Evolutionary conservation across 1,140 invertebrate species (phyloP).

Genomic region (Pseudomyrmex dendroicus): DNA sequence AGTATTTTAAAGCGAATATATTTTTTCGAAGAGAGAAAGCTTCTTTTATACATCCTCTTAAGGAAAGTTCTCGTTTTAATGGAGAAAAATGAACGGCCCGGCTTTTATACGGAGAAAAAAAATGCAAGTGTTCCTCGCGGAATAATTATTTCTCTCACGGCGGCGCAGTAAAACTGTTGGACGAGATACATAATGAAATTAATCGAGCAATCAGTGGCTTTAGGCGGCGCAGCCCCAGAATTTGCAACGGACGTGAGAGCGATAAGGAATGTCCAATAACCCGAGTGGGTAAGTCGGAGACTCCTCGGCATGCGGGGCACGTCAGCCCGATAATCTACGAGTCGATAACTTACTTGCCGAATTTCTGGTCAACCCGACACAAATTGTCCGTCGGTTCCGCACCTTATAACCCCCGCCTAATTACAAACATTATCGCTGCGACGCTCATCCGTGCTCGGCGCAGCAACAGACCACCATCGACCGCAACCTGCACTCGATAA

Average conservation of each 20-base stretch:
- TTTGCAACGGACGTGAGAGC: constrained; percentile 72
- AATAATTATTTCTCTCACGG: constrained; percentile 3
- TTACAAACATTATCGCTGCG: constrained; percentile 58
- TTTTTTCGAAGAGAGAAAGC: too few relatives aligned
- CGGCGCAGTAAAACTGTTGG: constrained; percentile 9
- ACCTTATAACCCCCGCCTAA: constrained; percentile 61
- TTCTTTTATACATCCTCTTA: too few relatives aligned
- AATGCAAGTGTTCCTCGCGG: background rate
- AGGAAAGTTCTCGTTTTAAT: background rate
- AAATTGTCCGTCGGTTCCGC: constrained; percentile 27
- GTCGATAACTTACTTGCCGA: constrained; percentile 79
- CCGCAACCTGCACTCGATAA: constrained; percentile 12
- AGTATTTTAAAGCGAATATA: too few relatives aligned
- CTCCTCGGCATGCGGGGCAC: constrained; percentile 71
- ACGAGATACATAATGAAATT: constrained; percentile 48
- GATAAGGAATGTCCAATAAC: constrained; percentile 72
- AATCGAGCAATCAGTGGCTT: constrained; percentile 50
- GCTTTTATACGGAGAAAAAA: background rate
- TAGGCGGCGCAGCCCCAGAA: constrained; percentile 51
- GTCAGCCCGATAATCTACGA: constrained; percentile 77
- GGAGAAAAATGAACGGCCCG: background rate
- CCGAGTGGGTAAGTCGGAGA: constrained; percentile 47
- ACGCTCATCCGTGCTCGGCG: background rate
- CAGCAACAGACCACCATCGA: constrained; percentile 3
- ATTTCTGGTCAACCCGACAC: constrained; percentile 69